Conservation (phyloP, 1,140 invertebrate genomes). For the Berghia stephanieae region DNA sequence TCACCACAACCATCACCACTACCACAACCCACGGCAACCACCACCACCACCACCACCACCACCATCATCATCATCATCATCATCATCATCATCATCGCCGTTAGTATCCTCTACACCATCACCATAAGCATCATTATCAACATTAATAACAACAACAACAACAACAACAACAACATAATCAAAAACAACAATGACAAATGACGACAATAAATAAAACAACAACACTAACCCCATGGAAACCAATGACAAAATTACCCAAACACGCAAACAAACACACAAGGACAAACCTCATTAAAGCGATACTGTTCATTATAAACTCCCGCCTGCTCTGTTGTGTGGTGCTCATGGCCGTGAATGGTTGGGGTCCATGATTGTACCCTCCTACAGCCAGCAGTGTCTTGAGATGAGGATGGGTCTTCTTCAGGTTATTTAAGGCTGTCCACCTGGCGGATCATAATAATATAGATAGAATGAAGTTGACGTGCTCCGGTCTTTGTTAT, state of each 20-base stretch:
- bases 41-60: no score
- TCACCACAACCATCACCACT: not conserved
- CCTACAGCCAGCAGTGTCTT: constrained; percentile 94
- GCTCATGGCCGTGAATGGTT: constrained; percentile 68
- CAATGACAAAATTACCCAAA: constrained; percentile 86
- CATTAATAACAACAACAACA: not conserved
- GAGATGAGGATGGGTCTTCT: constrained; percentile 90
- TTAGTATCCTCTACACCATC: not conserved
- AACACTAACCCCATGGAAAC: constrained; percentile 75
- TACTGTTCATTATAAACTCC: constrained; percentile 65
- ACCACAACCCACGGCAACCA: not conserved
- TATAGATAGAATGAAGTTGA: no score
- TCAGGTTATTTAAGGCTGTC: constrained; percentile 91
- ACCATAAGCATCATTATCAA: constrained; percentile 8
- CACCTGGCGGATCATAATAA: no score
- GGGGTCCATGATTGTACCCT: constrained; percentile 94
- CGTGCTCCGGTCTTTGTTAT: no score
- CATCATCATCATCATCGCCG: not conserved
- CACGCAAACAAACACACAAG: constrained; percentile 90
- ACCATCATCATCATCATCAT: constrained; percentile 29
- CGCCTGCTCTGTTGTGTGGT: constrained; percentile 36
- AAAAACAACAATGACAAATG: not conserved
- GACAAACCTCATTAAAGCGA: constrained; percentile 86
- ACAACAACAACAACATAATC: not conserved
- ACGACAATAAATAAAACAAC: not conserved